Conservation (phyloP, 2,888 invertebrate genomes). For the Euphydryas editha region DNA sequence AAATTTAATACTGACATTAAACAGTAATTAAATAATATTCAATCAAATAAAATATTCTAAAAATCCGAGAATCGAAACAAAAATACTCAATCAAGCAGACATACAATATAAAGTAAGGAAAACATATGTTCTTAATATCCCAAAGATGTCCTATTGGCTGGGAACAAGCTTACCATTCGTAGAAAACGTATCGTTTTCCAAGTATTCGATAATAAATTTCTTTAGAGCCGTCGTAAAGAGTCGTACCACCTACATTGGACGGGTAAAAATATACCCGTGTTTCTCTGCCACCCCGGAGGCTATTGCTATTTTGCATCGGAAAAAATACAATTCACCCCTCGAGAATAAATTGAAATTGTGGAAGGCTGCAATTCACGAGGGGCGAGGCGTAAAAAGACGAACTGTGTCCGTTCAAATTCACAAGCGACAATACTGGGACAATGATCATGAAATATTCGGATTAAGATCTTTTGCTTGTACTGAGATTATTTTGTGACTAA, state of each 20-base stretch:
- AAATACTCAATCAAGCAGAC: slow-evolving; percentile 39
- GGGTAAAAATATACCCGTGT: slow-evolving; percentile 45
- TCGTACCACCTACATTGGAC: slow-evolving; percentile 40
- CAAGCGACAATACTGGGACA: slow-evolving; percentile 21
- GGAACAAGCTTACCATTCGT: slow-evolving; percentile 48
- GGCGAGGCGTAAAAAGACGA: slow-evolving; percentile 48
- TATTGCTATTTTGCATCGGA: slow-evolving; percentile 73
- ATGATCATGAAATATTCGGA: slow-evolving; percentile 6
- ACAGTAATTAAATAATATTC: neutral
- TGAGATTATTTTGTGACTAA: neutral
- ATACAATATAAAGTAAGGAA: slow-evolving; percentile 33
- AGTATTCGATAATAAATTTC: slow-evolving; percentile 71
- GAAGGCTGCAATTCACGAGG: slow-evolving; percentile 67
- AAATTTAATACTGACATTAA: neutral
- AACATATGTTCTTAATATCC: slow-evolving; percentile 46
- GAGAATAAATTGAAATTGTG: slow-evolving; percentile 74
- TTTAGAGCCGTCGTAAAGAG: slow-evolving; percentile 64
- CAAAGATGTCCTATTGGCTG: slow-evolving; percentile 45
- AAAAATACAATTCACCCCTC: slow-evolving; percentile 63
- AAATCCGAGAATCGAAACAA: slow-evolving; percentile 11
- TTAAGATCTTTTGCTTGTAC: neutral
- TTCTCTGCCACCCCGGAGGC: slow-evolving; percentile 43
- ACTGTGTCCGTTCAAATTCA: slow-evolving; percentile 24
- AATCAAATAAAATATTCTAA: neutral
- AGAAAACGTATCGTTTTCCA: slow-evolving; percentile 62